These are phyloP conservation scores for Megathymus violae DNA, from an alignment of 1,140 invertebrate species.

Conservation along the genomic window DNA sequence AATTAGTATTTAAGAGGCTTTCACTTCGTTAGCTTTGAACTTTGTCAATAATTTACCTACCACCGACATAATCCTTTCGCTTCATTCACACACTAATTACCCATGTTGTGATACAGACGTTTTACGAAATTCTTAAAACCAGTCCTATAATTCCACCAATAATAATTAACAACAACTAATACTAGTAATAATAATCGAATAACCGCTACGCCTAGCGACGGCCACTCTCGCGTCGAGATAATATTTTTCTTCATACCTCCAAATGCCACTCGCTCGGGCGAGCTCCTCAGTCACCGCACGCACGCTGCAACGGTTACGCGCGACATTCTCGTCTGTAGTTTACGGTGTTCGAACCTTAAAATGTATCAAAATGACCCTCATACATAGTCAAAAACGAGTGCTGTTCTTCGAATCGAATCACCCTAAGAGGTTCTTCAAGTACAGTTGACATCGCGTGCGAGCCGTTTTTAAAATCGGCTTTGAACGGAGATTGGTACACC, in stretches of 20 bases:
- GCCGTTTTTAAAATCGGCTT: conserved; percentile 54
- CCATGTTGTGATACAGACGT: too few species aligned
- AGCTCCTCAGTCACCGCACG: conserved; percentile 38
- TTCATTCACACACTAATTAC: too few species aligned
- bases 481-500: conserved; percentile 41
- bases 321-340: conserved; percentile 24
- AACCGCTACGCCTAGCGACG: background rate
- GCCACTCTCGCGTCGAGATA: background rate
- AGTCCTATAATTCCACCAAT: too few species aligned
- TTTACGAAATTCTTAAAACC: too few species aligned
- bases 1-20: too few species aligned
- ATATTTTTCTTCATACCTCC: conserved; percentile 14
- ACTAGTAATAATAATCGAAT: too few species aligned
- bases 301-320: conserved; percentile 22
- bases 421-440: conserved; percentile 79
- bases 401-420: conserved; percentile 75
- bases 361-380: conserved; percentile 80
- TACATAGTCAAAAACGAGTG: conserved; percentile 51
- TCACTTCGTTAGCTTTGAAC: too few species aligned
- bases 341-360: conserved; percentile 47
- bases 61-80: too few species aligned
- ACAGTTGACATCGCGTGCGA: conserved; percentile 72
- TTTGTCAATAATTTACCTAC: too few species aligned
- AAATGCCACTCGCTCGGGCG: background rate
- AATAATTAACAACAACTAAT: too few species aligned